Conservation (phyloP, 2,113 vertebrate species). For the Elachura formosa region DNA sequence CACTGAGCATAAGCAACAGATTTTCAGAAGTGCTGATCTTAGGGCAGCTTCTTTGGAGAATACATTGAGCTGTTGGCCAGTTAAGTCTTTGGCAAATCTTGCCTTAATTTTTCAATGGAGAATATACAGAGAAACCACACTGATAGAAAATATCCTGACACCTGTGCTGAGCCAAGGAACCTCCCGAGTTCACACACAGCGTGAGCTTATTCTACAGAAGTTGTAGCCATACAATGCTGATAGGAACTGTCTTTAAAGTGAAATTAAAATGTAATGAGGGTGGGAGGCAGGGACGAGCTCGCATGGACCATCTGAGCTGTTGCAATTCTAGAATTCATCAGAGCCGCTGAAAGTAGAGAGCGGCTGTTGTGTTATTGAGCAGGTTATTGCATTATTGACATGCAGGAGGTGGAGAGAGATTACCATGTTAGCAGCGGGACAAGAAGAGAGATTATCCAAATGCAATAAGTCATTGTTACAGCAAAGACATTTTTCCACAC, state of each 20-base stretch:
- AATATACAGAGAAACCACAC: background rate
- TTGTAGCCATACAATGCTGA: constrained; percentile 12
- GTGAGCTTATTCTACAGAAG: background rate
- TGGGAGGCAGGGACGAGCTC: constrained; percentile 31
- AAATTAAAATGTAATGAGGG: constrained; percentile 55
- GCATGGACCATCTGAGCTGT: constrained; percentile 41
- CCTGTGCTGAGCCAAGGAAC: background rate
- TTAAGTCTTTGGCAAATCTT: background rate
- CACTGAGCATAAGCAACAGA: background rate
- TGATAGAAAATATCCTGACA: background rate
- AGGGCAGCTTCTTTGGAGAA: background rate
- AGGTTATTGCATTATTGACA: constrained; percentile 59
- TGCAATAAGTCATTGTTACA: constrained; percentile 53
- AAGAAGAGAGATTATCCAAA: constrained; percentile 48
- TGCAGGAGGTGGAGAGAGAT: constrained; percentile 47
- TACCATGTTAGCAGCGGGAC: background rate
- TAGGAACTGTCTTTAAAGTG: constrained; percentile 35
- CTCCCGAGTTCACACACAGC: background rate
- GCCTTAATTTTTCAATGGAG: background rate
- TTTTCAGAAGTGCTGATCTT: background rate
- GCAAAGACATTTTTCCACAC: constrained; percentile 27
- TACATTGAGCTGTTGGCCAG: background rate
- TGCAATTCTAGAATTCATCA: constrained; percentile 49
- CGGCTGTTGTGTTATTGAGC: constrained; percentile 29
- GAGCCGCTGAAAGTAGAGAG: background rate